Percentiles rank a stretch among this genome's conserved stretches.
Conservation (phyloP, 2,888 invertebrate genomes). For the Trissolcus brochymenae region DNA sequence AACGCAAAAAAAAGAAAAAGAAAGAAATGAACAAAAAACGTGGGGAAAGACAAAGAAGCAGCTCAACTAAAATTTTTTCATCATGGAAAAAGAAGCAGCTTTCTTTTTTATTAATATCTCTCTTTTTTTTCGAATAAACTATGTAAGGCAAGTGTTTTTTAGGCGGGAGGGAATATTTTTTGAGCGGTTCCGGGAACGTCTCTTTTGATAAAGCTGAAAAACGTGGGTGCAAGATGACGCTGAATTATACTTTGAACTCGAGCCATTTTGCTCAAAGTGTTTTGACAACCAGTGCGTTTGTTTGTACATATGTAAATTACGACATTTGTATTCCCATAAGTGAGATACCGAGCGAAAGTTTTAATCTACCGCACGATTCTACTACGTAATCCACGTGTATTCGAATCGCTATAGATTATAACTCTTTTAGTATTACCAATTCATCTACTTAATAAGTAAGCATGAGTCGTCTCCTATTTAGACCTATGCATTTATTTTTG, state of each 20-base stretch:
- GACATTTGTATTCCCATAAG: constrained; percentile 70
- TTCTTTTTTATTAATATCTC: constrained; percentile 17
- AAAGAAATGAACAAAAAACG: constrained; percentile 37
- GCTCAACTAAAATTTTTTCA: constrained; percentile 22
- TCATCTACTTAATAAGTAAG: constrained; percentile 57
- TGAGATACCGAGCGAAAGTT: constrained; percentile 42
- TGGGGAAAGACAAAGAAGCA: constrained; percentile 10
- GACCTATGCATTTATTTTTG: constrained; percentile 53
- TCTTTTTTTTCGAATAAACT: constrained; percentile 42
- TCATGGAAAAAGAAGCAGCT: constrained; percentile 8
- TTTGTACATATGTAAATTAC: constrained; percentile 75
- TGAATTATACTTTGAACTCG: constrained; percentile 46
- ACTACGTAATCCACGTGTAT: constrained; percentile 48
- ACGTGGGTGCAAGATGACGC: constrained; percentile 32
- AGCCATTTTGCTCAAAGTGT: constrained; percentile 57
- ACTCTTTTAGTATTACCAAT: constrained; percentile 47
- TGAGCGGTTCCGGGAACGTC: constrained; percentile 54
- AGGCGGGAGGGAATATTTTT: constrained; percentile 49
- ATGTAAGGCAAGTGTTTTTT: constrained; percentile 33
- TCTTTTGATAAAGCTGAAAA: constrained; percentile 50
- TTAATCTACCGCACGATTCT: constrained; percentile 42
- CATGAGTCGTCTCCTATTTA: constrained; percentile 61
- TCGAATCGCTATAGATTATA: constrained; percentile 39
- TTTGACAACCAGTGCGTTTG: constrained; percentile 66
- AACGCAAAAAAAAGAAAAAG: constrained; percentile 51